Evolutionary conservation across 2,797 vertebrate species (phyloP), one percentile per base, ranked within the genome.

Genomic region (Sciurus vulgaris): DNA sequence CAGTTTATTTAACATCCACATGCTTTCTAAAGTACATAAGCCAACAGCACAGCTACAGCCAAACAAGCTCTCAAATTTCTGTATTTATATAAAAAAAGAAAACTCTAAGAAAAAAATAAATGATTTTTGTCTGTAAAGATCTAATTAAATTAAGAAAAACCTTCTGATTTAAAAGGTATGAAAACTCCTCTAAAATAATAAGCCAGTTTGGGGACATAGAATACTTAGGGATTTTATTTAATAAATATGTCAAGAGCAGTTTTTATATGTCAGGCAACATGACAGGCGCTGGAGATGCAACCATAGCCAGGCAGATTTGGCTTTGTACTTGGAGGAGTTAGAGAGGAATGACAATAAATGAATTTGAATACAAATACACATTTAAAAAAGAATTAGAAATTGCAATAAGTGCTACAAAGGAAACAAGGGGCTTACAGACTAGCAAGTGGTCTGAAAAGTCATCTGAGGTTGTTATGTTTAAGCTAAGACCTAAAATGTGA

Each of bases 61-160:
- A 85, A 91, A 91, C 17, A 67, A 89, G 47, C 13, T 51, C 78
- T 95, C 79, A 78, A 49, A 77, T 89, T 89, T 74, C 10, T 72
- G 10, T 56, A 77, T 82, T 84, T 86, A 65, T 78, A 81, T 81
- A 5, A 76, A 95, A 93, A 70, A 67, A 85, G 22, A 18, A 81
- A 56, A 85, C 84, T 84, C 44, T 33, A 87, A 78, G 35, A 20
- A 17, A 9, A 35, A 51, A 30, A 30, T 41, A 6, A 82, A 77
- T 26, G 41, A 84, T 83, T 94, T 94, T 93, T 91, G 38, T 65
- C 63, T 59, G 30, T 67, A 65, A 72, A 47, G 67, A 89, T 84
- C 33, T 90, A 84, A 59, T 93, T 28, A 73, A 87, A 63, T 84
- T 30, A 81, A 93, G 41, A 74, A 51, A 88, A 72, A 7, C 20